A percentile compares a stretch with the other conserved stretches of the same genome.
These are phyloP conservation scores for Onthophagus taurus DNA, from an alignment of 1,140 invertebrate species.

Conservation along the genomic window DNA sequence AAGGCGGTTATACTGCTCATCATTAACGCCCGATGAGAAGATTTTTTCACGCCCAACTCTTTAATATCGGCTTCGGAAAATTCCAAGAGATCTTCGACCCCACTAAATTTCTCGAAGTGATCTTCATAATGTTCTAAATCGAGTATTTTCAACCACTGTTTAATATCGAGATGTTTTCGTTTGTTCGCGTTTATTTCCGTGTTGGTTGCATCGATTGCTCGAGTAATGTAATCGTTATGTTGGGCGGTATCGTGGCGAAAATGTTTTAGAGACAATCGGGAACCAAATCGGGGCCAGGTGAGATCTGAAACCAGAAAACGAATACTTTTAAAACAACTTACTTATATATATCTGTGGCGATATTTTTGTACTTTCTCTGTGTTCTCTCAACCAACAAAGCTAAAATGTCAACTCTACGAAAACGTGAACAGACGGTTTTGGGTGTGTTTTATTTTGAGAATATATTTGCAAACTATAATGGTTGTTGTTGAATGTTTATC, in stretches of 20 bases:
- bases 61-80: conserved; percentile 50
- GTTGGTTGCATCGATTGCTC: no score
- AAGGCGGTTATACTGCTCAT: conserved; percentile 53
- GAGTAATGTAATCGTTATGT: background rate
- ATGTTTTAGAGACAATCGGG: conserved; percentile 16
- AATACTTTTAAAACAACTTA: conserved; percentile 2
- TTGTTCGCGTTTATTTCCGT: conserved; percentile 8
- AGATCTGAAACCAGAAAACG: conserved; percentile 16
- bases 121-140: conserved; percentile 38
- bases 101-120: conserved; percentile 40
- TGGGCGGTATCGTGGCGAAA: conserved; percentile 4
- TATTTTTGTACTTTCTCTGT: no score
- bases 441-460: no score
- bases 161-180: conserved; percentile 37
- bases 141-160: conserved; percentile 37
- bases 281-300: conserved; percentile 30
- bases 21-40: conserved; percentile 51
- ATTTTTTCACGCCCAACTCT: conserved; percentile 49
- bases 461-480: no score
- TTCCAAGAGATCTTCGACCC: conserved; percentile 48
- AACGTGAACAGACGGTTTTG: no score
- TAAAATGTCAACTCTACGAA: no score
- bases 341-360: no score
- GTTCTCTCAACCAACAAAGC: no score
- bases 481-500: no score